Evolutionary conservation across 1,140 invertebrate species (phyloP), one percentile per base, ranked within the genome.

Genomic region (Archegozetes longisetosus): DNA sequence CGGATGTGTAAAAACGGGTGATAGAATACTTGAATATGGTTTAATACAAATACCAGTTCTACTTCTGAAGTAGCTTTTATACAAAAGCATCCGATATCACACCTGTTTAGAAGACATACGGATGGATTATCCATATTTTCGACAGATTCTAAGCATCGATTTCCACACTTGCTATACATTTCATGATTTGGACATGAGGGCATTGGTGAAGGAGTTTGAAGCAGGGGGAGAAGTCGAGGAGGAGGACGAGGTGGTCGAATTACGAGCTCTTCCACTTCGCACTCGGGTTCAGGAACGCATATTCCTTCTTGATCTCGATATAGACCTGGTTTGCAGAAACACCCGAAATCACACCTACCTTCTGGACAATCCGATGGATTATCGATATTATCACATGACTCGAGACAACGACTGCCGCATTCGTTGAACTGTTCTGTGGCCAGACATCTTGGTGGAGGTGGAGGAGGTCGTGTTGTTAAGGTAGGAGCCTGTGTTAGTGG

Each of bases 261-360:
- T n/a, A n/a, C n/a, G n/a, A n/a, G n/a, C n/a, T n/a, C n/a, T n/a
- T n/a, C n/a, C n/a, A n/a, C n/a, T n/a, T n/a, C n/a, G n/a, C n/a
- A n/a, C n/a, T n/a, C n/a, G n/a, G n/a, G n/a, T n/a, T n/a, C n/a
- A n/a, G n/a, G n/a, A 3, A 62, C 52, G n/a, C 61, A 62, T 4
- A 58, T 25, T 51, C 61, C 61, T 13, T 62, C n/a, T 14, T 48
- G 52, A 50, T 55, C 29, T 54, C 52, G 57, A n/a, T 58, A 55
- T 2, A 58, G 22, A 13, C 51, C 51, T 1, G 57, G 17, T 17
- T 40, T 58, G 50, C 61, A 62, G 52, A 62, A 62, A n/a, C 61
- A 62, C 17, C 61, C 61, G 13, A 22, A 25, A 2, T 55, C 9
- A 28, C 61, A 62, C 32, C 17, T 40, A 40, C 17, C 32, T 40